Percentiles rank a stretch among this genome's conserved stretches.
Evolutionary conservation across 2,888 invertebrate genomes (phyloP).

Genomic region (Gandaritis pyraliata): DNA sequence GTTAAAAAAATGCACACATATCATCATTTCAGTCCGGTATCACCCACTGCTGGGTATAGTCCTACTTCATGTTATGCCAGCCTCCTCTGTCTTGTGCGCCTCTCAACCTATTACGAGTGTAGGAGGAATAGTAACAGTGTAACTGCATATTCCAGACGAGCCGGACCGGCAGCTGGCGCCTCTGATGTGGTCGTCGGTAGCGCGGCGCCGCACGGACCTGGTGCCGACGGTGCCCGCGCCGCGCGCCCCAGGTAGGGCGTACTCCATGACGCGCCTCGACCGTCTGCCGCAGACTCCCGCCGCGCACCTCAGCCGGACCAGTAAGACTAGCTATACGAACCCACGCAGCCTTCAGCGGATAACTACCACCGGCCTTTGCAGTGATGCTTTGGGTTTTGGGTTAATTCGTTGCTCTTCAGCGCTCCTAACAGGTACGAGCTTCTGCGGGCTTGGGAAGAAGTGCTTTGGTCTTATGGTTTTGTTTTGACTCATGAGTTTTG

Average conservation of each 20-base stretch:
- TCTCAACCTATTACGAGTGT: too few species aligned
- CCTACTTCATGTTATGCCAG: too few species aligned
- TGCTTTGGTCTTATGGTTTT: not conserved
- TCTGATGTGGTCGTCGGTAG: constrained; percentile 90
- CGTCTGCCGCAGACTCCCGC: constrained; percentile 63
- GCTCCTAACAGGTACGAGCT: too few species aligned
- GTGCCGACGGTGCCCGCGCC: constrained; percentile 93
- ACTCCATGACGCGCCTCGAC: constrained; percentile 97
- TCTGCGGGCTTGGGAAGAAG: not conserved
- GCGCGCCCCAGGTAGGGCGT: constrained; percentile 89
- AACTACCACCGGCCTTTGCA: constrained; percentile 14
- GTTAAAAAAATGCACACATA: too few species aligned
- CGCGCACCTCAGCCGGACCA: constrained; percentile 71
- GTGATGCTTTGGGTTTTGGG: constrained; percentile 25
- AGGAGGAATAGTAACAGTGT: too few species aligned
- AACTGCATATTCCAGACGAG: constrained; percentile 58
- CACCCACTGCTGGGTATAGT: too few species aligned
- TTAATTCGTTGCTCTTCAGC: not conserved
- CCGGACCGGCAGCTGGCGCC: constrained; percentile 75
- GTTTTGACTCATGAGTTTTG: not conserved
- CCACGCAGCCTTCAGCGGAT: too few species aligned
- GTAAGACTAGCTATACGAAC: constrained; percentile 57
- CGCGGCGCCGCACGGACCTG: constrained; percentile 94
- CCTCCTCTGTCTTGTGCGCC: too few species aligned
- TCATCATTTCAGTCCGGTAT: too few species aligned